Conservation (phyloP, 2,888 invertebrate species). For the Caenorhabditis sulstoni region DNA sequence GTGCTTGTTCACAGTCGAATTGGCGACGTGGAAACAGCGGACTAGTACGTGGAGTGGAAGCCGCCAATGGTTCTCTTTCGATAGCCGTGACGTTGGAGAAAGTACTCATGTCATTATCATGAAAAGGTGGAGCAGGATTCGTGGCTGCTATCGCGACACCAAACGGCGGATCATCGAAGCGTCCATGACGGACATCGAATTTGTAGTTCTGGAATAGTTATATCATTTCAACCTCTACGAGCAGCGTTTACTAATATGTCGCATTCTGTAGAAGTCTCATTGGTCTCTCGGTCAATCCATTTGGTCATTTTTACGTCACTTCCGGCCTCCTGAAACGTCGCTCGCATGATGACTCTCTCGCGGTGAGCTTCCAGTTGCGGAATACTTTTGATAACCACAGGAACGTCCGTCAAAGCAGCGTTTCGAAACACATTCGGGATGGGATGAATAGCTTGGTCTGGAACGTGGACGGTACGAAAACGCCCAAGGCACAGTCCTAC, state of each 20-base stretch:
- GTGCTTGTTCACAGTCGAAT: background rate
- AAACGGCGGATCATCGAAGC: background rate
- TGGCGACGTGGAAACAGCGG: background rate
- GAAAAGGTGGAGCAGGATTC: no score
- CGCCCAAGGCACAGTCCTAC: no score
- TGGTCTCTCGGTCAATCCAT: slow-evolving; percentile 13
- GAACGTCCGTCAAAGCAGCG: no score
- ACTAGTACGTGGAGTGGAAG: background rate
- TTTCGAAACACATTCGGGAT: no score
- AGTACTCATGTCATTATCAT: no score
- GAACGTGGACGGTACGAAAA: no score
- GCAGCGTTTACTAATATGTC: background rate
- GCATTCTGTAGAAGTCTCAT: background rate
- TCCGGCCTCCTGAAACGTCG: background rate
- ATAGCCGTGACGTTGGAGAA: background rate
- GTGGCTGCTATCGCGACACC: background rate
- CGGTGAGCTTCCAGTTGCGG: slow-evolving; percentile 3
- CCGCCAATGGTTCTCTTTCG: background rate
- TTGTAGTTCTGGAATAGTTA: slow-evolving; percentile 3
- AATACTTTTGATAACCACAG: background rate
- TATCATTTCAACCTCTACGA: background rate
- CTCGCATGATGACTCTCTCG: background rate
- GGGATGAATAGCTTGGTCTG: no score
- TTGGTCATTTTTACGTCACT: background rate
- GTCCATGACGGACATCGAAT: slow-evolving; percentile 2